These are phyloP conservation scores for Eurystomus glaucurus DNA, from an alignment of 2,797 vertebrate species.

Conservation along the genomic window DNA sequence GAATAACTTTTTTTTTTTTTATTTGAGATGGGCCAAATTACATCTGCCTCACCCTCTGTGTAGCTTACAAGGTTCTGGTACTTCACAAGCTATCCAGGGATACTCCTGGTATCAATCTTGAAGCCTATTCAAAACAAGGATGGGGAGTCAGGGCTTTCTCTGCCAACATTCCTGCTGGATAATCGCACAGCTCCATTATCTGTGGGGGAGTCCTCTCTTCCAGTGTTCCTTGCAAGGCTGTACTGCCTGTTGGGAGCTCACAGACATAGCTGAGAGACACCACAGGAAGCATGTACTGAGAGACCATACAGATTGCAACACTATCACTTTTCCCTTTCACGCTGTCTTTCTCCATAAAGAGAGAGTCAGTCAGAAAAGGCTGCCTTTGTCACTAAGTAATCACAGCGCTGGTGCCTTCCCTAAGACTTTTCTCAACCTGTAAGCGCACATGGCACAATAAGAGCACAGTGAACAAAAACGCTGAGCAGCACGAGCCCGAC, in stretches of 20 bases:
- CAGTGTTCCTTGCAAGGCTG: conserved; percentile 9
- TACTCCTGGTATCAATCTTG: conserved; percentile 78
- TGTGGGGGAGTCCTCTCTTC: conserved; percentile 68
- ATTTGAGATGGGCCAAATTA: conserved; percentile 62
- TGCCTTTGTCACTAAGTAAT: conserved; percentile 28
- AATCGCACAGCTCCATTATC: conserved; percentile 76
- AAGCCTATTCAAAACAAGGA: conserved; percentile 71
- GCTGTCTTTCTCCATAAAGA: conserved; percentile 51
- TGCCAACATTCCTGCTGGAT: conserved; percentile 82
- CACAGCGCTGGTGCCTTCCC: conserved; percentile 22
- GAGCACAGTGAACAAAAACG: conserved; percentile 10
- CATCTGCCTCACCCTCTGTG: conserved; percentile 8
- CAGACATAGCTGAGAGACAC: conserved; percentile 49
- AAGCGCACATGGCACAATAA: not conserved
- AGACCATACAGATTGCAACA: conserved; percentile 19
- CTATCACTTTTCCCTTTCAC: conserved; percentile 72
- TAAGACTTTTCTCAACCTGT: conserved; percentile 13
- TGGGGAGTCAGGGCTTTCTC: conserved; percentile 69
- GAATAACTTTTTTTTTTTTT: conserved; percentile 72
- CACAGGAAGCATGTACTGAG: conserved; percentile 55
- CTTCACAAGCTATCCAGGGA: conserved; percentile 62
- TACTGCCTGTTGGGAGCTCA: conserved; percentile 50
- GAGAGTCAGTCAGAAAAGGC: conserved; percentile 42
- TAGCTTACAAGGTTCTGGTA: conserved; percentile 17
- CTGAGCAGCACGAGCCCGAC: conserved; percentile 16